Base-by-base conservation (phyloP, 2,888 invertebrate species). In the Ptilodon capucinus region DNA sequence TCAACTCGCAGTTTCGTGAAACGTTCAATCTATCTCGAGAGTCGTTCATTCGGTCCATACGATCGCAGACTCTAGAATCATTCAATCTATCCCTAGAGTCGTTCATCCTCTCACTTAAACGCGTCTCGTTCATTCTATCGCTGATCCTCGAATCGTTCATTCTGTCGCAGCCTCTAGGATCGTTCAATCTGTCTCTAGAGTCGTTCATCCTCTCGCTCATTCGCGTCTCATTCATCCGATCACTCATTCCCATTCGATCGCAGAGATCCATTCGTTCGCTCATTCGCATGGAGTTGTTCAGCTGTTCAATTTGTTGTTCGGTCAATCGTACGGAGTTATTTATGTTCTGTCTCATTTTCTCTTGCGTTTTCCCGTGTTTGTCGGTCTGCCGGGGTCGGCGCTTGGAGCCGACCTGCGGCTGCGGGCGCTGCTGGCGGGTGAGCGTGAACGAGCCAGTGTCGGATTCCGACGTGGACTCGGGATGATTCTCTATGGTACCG, bases 401-500 rank as follows among this genome's bases (percentile, higher is more conserved):
- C 53, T 90, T 91, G 4, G 87, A 85, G 0, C 87, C 84, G 1
- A 82, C 80, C 56, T 90, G 90, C 0, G 89, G 88, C 43, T 89
- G 89, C 0, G 87, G 90, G 4, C 89, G 78, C 55, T 87, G 91
- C 42, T 86, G 87, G 7, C 91, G 74, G 1, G 89, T 86, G 0
- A 89, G 64, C 0, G 90, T 89, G 66, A 91, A 90, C 0, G 91
- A 87, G 0, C 90, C 88, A 0, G 86, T 86, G 68, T 91, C 91
- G 0, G 91, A 90, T 50, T 91, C 91, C 0, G 91, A 91, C 0
- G 91, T 91, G 0, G 91, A 90, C 34, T 91, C 91, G 0, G 88
- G 88, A 32, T 91, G 91, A 47, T 86, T 87, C 57, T 91, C 91
- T 47, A 91, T 91, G 14, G 91, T 91, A 0, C 91, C 91, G 0